Conservation (phyloP, 2,888 invertebrate species). For the Acholoe squamosa region DNA sequence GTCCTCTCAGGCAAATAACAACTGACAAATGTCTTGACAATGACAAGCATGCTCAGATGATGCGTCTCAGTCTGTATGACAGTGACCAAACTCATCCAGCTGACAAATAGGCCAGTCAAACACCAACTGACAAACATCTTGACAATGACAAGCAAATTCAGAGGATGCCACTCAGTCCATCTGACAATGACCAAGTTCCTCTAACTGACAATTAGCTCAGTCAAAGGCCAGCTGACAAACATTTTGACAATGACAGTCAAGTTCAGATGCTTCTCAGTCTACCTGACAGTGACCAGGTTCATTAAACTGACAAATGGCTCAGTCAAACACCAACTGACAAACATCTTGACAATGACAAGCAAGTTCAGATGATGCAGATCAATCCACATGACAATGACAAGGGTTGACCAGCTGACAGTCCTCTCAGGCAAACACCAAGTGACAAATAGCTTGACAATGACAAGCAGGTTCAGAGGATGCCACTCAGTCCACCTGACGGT, state of each 20-base stretch:
- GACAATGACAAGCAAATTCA: conserved; percentile 44
- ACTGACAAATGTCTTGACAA: conserved; percentile 31
- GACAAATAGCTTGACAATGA: conserved; percentile 35
- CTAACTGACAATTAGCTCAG: background rate
- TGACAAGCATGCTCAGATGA: background rate
- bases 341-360: conserved; percentile 43
- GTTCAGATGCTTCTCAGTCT: background rate
- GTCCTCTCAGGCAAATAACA: background rate
- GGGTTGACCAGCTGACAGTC: background rate
- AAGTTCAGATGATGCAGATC: background rate
- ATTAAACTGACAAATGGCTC: background rate
- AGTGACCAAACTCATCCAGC: background rate
- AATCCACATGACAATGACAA: conserved; percentile 41
- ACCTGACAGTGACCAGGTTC: conserved; percentile 25
- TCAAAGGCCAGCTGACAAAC: conserved; percentile 8
- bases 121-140: conserved; percentile 5
- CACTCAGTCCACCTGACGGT: conserved; percentile 22
- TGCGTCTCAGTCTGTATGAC: background rate
- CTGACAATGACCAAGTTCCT: conserved; percentile 11
- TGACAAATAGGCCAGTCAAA: conserved; percentile 12
- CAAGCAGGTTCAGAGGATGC: conserved; percentile 20
- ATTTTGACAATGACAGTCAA: conserved; percentile 50
- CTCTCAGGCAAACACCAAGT: background rate
- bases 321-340: conserved; percentile 19
- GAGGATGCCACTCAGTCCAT: background rate